Evolutionary conservation across 2,113 vertebrate genomes (phyloP).

Genomic region (Alethe diademata): DNA sequence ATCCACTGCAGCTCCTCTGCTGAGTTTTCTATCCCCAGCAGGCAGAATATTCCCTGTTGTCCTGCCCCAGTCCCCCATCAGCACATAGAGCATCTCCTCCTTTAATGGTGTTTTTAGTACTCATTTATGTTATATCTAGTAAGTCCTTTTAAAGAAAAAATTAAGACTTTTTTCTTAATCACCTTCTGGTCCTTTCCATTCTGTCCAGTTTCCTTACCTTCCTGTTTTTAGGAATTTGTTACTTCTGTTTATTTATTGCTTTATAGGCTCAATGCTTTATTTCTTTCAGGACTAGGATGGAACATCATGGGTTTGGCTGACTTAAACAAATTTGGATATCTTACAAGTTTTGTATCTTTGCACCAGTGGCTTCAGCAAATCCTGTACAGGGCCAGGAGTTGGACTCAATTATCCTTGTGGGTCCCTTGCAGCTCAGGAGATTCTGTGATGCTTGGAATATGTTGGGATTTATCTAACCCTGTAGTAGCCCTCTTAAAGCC

Average conservation of each 20-base stretch:
- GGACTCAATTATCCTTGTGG: accelerated
- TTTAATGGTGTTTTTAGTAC: neutral
- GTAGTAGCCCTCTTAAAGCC: neutral
- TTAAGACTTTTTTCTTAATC: neutral
- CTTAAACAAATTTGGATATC: neutral
- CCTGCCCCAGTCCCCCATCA: neutral
- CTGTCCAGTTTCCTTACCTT: neutral
- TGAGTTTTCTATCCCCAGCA: neutral
- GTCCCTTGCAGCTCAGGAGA: neutral
- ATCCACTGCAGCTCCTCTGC: neutral
- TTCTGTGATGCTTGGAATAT: neutral
- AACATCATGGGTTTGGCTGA: neutral
- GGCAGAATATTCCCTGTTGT: neutral
- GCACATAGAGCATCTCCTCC: neutral
- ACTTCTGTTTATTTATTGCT: neutral
- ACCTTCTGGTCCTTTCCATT: neutral
- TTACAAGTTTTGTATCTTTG: neutral
- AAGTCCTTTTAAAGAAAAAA: neutral
- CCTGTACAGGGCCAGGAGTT: neutral
- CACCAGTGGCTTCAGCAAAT: neutral
- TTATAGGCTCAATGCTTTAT: neutral
- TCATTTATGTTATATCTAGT: accelerated
- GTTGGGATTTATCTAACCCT: neutral
- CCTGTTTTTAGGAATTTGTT: neutral
- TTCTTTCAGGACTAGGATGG: neutral